Base-by-base conservation (phyloP, 2,888 invertebrate genomes). In the Aproaerema taeniolella region DNA sequence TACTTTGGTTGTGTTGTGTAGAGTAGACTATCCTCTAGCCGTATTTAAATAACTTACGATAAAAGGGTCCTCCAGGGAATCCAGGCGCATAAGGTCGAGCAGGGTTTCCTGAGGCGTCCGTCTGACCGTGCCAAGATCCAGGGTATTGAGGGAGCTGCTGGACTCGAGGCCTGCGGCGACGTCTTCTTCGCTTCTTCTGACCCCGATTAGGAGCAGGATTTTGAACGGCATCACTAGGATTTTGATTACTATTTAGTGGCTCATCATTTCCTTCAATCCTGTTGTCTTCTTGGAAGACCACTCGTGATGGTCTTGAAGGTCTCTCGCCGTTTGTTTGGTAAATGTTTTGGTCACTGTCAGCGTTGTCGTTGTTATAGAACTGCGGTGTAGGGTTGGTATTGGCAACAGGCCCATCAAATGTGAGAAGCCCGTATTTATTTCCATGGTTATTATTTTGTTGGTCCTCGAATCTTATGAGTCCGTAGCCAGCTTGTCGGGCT, bases 81-180 rank as follows among this genome's bases (percentile, higher is more conserved):
- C 11, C 46, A 8, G 43, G 43, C n/a, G n/a, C n/a, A n/a, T n/a
- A n/a, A n/a, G n/a, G n/a, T n/a, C n/a, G 24, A 20, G 6, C 24
- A 20, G 24, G 24, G 24, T 20, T 7, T 5, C 38, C 38, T 16
- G 28, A n/a, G n/a, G n/a, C n/a, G n/a, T n/a, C n/a, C n/a, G n/a
- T n/a, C n/a, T n/a, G n/a, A n/a, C n/a, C n/a, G n/a, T n/a, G n/a
- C n/a, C n/a, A n/a, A n/a, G n/a, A 10, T 12, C 34, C 39, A 12
- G n/a, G n/a, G n/a, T n/a, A n/a, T n/a, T n/a, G n/a, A n/a, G 28
- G 39, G 25, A 31, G 7, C 11, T 35, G 25, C 36, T 50, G 56
- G 58, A 61, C 41, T 52, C n/a, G n/a, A n/a, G n/a, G n/a, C n/a
- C n/a, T 67, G 24, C 63, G 56, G 31, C 69, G 60, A 2, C 67